phyloP scores from a whole-genome alignment of 2,888 invertebrate genomes.

The Steromphala cineraria region DNA sequence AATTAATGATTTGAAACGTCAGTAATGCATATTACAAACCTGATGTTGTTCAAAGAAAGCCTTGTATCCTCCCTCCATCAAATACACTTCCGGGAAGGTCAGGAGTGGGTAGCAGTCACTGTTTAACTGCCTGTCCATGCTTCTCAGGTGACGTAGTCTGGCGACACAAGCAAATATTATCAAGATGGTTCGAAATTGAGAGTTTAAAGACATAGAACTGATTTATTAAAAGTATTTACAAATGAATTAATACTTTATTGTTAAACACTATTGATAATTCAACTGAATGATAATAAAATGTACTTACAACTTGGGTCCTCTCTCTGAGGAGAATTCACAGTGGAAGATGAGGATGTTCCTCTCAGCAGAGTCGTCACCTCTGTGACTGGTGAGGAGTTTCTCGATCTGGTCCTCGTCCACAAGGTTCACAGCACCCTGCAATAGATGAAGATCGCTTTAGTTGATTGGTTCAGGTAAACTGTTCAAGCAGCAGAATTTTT shows the following conservation, averaged over 20 bases:
- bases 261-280: no score
- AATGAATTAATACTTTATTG: no score
- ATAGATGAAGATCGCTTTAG: no score
- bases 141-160: slow-evolving; percentile 87
- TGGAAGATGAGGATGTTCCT: slow-evolving; percentile 92
- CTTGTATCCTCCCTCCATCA: slow-evolving; percentile 92
- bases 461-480: no score
- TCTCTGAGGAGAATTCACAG: slow-evolving; percentile 97
- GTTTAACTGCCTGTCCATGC: slow-evolving; percentile 87
- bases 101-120: slow-evolving; percentile 87
- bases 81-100: slow-evolving; percentile 92
- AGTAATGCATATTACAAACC: slow-evolving; percentile 35
- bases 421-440: neutral
- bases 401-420: neutral
- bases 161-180: no score
- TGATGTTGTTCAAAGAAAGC: slow-evolving; percentile 83
- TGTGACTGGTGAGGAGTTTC: neutral
- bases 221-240: no score
- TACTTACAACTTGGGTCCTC: slow-evolving; percentile 93
- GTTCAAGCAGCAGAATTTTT: no score
- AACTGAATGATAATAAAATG: no score
- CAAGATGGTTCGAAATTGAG: no score
- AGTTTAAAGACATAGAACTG: no score
- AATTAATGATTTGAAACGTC: no score
- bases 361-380: slow-evolving; percentile 33